These are phyloP conservation scores for Leucosticte australis DNA, from an alignment of 2,113 vertebrate genomes.

Conservation along the genomic window DNA sequence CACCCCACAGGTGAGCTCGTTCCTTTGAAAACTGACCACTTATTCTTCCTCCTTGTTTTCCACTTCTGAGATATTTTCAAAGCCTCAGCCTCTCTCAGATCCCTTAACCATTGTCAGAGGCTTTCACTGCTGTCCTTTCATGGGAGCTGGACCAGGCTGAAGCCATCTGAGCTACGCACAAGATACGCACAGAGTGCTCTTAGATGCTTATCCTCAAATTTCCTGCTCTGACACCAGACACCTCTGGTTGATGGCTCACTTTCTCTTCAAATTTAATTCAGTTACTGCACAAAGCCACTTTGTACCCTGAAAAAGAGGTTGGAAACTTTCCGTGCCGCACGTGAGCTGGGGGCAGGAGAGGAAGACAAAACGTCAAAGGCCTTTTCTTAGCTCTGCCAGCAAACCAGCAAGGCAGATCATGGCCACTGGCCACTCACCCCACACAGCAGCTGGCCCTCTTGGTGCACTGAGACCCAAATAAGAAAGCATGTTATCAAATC, in stretches of 20 bases:
- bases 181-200: background rate
- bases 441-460: background rate
- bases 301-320: background rate
- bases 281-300: background rate
- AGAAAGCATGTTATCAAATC: accelerated
- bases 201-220: background rate
- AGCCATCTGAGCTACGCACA: background rate
- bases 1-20: background rate
- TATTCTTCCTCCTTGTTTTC: background rate
- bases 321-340: background rate
- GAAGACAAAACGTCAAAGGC: background rate
- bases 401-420: background rate
- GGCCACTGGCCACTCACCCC: background rate
- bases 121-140: background rate
- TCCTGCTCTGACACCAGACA: background rate
- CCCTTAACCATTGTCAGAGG: background rate
- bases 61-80: background rate
- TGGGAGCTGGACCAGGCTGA: background rate
- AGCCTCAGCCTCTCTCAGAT: background rate
- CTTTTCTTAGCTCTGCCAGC: background rate
- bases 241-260: background rate
- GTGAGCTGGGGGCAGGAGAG: background rate
- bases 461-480: background rate
- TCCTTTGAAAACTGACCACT: background rate
- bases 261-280: background rate